Base-by-base conservation (phyloP, 2,113 vertebrate species). In the Carassius carassius region DNA sequence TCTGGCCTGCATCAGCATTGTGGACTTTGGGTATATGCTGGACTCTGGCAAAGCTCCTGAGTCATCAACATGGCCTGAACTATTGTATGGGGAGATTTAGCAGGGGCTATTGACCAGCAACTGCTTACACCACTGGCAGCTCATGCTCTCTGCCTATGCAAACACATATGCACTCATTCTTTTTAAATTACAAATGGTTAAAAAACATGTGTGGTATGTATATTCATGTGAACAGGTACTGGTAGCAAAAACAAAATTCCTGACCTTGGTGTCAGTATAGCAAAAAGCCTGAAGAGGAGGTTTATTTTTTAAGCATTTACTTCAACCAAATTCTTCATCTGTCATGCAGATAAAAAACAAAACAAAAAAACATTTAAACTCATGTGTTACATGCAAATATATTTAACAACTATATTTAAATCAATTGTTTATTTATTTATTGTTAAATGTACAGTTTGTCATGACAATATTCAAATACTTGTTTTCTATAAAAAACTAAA, bases 41-140 rank as follows among this genome's bases (percentile, higher is more conserved):
- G 77, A 60, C 87, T 87, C 86, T 54, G 85, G 78, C 69, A 92
- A 91, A 94, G 89, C 89, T 83, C 78, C 88, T 86, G 92, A 92
- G 78, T 93, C 92, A 93, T 93, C 93, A 94, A 78, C 90, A 79
- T 41, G 78, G 82, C 51, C 75, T 83, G 77, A 44, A 58, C 82
- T 88, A 84, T 91, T 93, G 92, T 94, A 91, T 91, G 69, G 62
- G 9, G 77, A 86, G 88, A 87, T 90, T 92, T 90, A 88, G 85
- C 80, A 70, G 81, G 78, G 85, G 58, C 85, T 62, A 81, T 90
- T 89, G 85, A 91, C 88, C 81, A 35, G 44, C 25, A 67, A 13
- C 25, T 47, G 47, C 41, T 25, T 67, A 51, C 51, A 75, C 62
- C 80, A 58, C 60, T 32, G 69, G 13, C n/a, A 54, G 29, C 19